phyloP scores from a whole-genome alignment of 2,888 invertebrate genomes.

The Abrostola tripartita region DNA sequence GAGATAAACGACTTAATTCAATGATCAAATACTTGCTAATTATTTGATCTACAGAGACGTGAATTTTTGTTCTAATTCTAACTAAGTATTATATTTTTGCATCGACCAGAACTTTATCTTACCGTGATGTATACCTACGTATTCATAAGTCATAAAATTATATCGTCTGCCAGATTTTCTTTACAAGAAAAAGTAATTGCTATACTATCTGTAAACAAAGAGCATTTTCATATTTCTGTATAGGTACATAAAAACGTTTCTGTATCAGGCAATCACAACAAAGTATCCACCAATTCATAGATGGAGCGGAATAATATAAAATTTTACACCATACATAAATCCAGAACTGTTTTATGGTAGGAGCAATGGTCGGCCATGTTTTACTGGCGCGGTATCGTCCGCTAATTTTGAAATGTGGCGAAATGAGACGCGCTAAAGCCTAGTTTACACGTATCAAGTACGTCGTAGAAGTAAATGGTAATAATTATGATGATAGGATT shows the following conservation, averaged over 20 bases:
- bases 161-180: too few species aligned
- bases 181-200: background rate
- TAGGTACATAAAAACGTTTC: conserved; percentile 28
- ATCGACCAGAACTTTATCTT: too few species aligned
- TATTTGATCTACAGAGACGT: too few species aligned
- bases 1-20: too few species aligned
- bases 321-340: conserved; percentile 69
- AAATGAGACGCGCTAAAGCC: conserved; percentile 64
- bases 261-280: conserved; percentile 41
- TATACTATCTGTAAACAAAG: background rate
- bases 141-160: too few species aligned
- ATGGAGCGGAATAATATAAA: conserved; percentile 63
- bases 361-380: conserved; percentile 58
- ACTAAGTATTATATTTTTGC: too few species aligned
- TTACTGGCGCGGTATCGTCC: conserved; percentile 61
- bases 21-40: too few species aligned
- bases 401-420: conserved; percentile 75
- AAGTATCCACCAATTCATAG: conserved; percentile 55
- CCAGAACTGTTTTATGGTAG: conserved; percentile 61
- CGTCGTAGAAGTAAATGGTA: too few species aligned
- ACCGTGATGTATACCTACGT: too few species aligned
- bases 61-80: too few species aligned
- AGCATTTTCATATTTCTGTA: conserved; percentile 9
- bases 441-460: conserved; percentile 15
- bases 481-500: too few species aligned